phyloP scores from a whole-genome alignment of 2,888 invertebrate species.

The Agrochola litura region DNA sequence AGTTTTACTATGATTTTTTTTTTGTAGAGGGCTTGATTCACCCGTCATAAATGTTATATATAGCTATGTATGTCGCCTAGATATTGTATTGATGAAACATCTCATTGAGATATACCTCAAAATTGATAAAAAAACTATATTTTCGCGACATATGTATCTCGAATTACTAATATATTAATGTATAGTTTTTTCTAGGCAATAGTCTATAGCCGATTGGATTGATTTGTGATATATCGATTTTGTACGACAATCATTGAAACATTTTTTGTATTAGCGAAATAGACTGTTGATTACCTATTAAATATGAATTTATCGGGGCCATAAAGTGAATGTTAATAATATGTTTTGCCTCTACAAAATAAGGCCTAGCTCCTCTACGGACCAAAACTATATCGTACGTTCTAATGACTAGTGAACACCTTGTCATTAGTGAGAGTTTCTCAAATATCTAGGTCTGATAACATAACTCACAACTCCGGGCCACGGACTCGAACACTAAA shows the following conservation, averaged over 20 bases:
- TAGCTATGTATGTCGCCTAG: conserved; percentile 70
- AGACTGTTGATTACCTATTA: conserved; percentile 60
- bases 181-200: conserved; percentile 72
- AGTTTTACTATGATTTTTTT: conserved; percentile 69
- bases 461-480: conserved; percentile 22
- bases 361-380: conserved; percentile 41
- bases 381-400: conserved; percentile 25
- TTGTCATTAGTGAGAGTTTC: conserved; percentile 21
- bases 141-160: conserved; percentile 71
- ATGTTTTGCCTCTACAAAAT: conserved; percentile 51
- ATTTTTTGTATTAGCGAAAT: conserved; percentile 59
- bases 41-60: conserved; percentile 67
- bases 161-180: conserved; percentile 78
- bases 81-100: conserved; percentile 53
- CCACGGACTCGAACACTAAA: conserved; percentile 21
- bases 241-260: conserved; percentile 68
- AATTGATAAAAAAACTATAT: conserved; percentile 46
- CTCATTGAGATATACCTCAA: conserved; percentile 37
- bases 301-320: conserved; percentile 62
- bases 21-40: conserved; percentile 71
- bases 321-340: conserved; percentile 61
- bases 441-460: conserved; percentile 46
- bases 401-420: conserved; percentile 30
- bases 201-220: conserved; percentile 66
- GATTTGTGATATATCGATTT: conserved; percentile 71